These are phyloP conservation scores for Acanthosepion esculentum DNA, from an alignment of 2,888 invertebrate genomes.

Conservation along the genomic window DNA sequence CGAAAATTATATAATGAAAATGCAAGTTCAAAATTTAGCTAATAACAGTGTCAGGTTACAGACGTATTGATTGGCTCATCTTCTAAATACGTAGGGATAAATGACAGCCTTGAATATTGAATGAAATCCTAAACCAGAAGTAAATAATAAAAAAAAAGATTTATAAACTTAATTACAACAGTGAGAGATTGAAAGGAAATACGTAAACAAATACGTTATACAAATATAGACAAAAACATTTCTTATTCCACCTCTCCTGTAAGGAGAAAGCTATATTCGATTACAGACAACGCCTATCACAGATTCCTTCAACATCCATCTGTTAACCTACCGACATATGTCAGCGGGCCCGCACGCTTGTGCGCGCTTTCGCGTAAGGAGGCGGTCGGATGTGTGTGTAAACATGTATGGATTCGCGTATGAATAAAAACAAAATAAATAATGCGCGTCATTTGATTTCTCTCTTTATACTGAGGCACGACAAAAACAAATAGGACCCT, in stretches of 20 bases:
- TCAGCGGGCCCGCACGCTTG: background rate
- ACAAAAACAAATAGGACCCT: no score
- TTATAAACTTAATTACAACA: background rate
- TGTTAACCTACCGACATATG: background rate
- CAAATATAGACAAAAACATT: background rate
- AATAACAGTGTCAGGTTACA: no score
- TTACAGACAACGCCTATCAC: slow-evolving; percentile 33
- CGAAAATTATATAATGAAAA: no score
- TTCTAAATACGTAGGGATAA: no score
- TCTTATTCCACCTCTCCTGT: background rate
- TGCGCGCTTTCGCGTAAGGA: no score
- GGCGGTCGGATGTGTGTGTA: no score
- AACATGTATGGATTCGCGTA: no score
- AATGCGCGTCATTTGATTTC: no score
- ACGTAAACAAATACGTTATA: background rate
- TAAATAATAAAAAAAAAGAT: background rate
- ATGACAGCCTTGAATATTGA: background rate
- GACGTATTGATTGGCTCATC: no score
- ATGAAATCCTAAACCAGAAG: background rate
- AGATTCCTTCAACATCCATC: background rate
- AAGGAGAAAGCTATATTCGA: background rate
- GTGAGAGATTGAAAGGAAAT: background rate
- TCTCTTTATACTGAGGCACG: no score
- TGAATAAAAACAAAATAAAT: no score
- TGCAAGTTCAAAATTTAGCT: no score